Conservation (phyloP, 2,888 invertebrate species). For the Standfussiana lucernea region DNA sequence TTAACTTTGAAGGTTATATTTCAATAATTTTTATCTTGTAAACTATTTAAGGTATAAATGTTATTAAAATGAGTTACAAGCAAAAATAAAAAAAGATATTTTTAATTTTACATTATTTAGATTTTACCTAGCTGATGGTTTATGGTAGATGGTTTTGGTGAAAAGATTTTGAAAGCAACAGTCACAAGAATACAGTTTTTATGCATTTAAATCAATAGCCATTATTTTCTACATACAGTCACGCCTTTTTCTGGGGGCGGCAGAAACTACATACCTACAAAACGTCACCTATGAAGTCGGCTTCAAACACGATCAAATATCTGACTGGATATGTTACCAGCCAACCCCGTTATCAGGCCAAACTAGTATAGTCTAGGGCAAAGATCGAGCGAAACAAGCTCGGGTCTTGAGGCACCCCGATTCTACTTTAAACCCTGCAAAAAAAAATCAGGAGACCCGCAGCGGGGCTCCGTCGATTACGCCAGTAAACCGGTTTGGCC, state of each 20-base stretch:
- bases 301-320: neutral
- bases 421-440: no score
- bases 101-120: neutral
- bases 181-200: neutral
- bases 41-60: constrained; percentile 22
- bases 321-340: neutral
- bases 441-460: no score
- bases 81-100: neutral
- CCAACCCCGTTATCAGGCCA: no score
- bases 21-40: constrained; percentile 58
- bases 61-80: neutral
- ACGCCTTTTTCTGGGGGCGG: rapidly evolving
- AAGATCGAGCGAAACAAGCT: no score
- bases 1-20: constrained; percentile 60
- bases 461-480: no score
- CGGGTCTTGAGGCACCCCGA: no score
- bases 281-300: neutral
- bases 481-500: no score
- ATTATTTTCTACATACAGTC: neutral
- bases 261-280: neutral
- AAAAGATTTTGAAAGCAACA: neutral
- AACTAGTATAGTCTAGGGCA: no score
- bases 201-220: neutral
- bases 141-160: no score
- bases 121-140: neutral